Percentiles rank a stretch among this genome's conserved stretches.
phyloP scores from a whole-genome alignment of 2,888 invertebrate genomes.

The Scrobipalpa atriplicella region DNA sequence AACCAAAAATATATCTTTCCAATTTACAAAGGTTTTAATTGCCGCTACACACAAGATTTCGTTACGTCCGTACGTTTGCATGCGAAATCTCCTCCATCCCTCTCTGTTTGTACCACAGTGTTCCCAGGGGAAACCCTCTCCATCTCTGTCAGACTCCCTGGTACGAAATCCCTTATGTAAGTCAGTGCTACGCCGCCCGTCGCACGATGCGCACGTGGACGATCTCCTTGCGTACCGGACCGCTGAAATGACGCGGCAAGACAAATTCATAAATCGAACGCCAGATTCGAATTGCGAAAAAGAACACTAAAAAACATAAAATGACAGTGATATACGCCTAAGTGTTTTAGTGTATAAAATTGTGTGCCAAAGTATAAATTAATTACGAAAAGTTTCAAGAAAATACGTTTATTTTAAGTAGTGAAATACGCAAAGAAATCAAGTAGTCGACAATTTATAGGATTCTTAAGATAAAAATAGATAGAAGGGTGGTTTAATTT shows the following conservation, averaged over 20 bases:
- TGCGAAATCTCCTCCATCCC: constrained; percentile 68
- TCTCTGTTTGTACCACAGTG: constrained; percentile 57
- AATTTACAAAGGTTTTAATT: constrained; percentile 78
- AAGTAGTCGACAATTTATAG: constrained; percentile 56
- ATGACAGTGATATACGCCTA: constrained; percentile 41
- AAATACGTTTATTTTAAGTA: constrained; percentile 18
- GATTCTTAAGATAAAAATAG: constrained; percentile 66
- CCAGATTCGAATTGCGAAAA: not conserved
- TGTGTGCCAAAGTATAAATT: constrained; percentile 52
- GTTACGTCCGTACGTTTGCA: constrained; percentile 52
- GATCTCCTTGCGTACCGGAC: constrained; percentile 36
- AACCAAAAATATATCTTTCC: constrained; percentile 58
- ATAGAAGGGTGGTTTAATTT: constrained; percentile 59
- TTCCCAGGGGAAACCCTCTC: constrained; percentile 63
- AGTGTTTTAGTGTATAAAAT: constrained; percentile 35
- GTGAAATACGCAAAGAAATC: constrained; percentile 44
- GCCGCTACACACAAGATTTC: constrained; percentile 76
- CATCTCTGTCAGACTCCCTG: constrained; percentile 66
- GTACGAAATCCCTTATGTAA: constrained; percentile 79
- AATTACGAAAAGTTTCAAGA: constrained; percentile 36
- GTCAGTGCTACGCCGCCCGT: constrained; percentile 66
- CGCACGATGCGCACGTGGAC: constrained; percentile 51
- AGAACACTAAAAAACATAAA: constrained; percentile 34
- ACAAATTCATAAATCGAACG: constrained; percentile 30
- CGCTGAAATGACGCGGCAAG: constrained; percentile 59